Conservation (phyloP, 2,888 invertebrate genomes). For the Cerastis leucographa region DNA sequence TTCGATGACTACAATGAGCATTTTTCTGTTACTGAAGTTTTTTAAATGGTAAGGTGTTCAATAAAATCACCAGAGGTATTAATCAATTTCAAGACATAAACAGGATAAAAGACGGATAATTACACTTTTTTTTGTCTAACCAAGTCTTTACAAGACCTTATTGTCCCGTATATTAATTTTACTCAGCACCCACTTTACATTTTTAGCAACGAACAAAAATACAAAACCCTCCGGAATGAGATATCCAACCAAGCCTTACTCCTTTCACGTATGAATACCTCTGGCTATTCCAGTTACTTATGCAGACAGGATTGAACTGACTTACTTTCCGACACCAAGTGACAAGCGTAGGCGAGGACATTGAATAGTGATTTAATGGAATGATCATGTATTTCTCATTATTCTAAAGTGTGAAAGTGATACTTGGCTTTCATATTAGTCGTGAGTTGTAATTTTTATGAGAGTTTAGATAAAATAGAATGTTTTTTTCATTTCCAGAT, state of each 20-base stretch:
- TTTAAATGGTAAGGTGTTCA: background rate
- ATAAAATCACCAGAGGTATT: background rate
- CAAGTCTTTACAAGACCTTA: background rate
- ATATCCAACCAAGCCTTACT: slow-evolving; percentile 38
- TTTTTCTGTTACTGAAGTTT: no score
- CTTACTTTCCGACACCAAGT: slow-evolving; percentile 55
- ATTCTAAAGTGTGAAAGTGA: background rate
- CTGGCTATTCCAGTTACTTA: slow-evolving; percentile 58
- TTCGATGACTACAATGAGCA: background rate
- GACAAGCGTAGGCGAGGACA: slow-evolving; percentile 57
- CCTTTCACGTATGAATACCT: slow-evolving; percentile 53
- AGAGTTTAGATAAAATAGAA: background rate
- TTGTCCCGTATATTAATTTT: background rate
- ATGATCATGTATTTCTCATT: background rate
- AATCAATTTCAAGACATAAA: background rate
- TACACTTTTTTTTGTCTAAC: background rate
- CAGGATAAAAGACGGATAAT: background rate
- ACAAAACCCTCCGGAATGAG: background rate
- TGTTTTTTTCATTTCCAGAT: no score
- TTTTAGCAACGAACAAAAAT: background rate
- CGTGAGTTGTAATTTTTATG: background rate
- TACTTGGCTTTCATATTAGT: background rate
- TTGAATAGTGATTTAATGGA: slow-evolving; percentile 25
- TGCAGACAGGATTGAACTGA: slow-evolving; percentile 57
- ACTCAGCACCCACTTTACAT: no score